Percentiles rank a stretch among this genome's conserved stretches.
Conservation (phyloP, 2,888 invertebrate genomes). For the Netelia fuscicornis region DNA sequence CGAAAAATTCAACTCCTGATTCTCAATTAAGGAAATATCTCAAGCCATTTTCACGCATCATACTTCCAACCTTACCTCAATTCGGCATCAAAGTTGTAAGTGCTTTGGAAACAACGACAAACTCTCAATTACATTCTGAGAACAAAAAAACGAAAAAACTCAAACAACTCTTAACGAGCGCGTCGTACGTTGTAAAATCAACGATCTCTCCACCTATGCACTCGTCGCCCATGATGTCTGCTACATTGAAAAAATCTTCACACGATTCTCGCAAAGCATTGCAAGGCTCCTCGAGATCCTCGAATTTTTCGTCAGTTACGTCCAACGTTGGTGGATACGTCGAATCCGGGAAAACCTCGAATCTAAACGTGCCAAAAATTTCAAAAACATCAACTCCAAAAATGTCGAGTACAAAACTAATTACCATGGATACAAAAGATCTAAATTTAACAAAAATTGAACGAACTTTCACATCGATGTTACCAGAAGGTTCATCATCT, state of each 20-base stretch:
- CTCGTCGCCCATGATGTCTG: background rate
- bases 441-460: background rate
- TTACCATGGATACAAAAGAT: background rate
- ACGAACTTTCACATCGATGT: background rate
- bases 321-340: background rate
- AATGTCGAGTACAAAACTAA: background rate
- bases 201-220: background rate
- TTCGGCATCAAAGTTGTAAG: slow-evolving; percentile 67
- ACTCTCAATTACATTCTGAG: background rate
- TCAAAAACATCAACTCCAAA: background rate
- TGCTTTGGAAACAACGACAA: slow-evolving; percentile 50
- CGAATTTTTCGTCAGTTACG: background rate
- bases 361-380: background rate
- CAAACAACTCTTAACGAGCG: slow-evolving; percentile 8
- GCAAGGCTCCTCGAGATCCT: background rate
- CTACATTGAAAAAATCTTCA: background rate
- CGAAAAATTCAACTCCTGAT: background rate
- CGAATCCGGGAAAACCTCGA: background rate
- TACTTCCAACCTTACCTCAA: slow-evolving; percentile 61
- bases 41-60: slow-evolving; percentile 26
- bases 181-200: background rate
- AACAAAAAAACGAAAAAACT: slow-evolving; percentile 21
- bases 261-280: slow-evolving; percentile 13
- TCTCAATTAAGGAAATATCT: slow-evolving; percentile 1
- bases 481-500: background rate